Base-by-base conservation (phyloP, 2,797 vertebrate genomes). In the Scomberomorus guttatus region DNA sequence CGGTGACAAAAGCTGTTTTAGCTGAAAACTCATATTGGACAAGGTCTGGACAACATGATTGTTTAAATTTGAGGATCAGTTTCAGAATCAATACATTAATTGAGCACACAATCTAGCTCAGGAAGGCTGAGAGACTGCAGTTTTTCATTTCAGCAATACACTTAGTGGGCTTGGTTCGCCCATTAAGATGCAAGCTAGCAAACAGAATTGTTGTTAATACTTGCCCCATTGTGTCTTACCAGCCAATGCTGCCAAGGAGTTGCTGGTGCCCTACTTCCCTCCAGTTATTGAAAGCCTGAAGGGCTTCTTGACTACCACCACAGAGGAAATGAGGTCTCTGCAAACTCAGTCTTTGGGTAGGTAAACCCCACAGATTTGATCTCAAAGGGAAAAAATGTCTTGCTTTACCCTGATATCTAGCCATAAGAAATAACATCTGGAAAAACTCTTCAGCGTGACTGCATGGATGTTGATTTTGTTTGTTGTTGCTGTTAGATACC, bases 261-360 rank as follows among this genome's bases (percentile, higher is more conserved):
- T 96, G 65, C 81, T 97, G 73, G 93, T 96, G 63, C 96, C 97
- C 14, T 97, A 97, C 86, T 97, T 98, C 70, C 81, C 89, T 24
- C 93, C 96, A 13, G 84, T 98, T n/a, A 95, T 98, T 79, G 95
- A 96, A 50, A 96, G 94, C 60, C 90, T 98, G 60, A 96, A 95
- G 74, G 93, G 93, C 37, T 97, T 97, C 86, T 89, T 98, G 79
- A 90, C 95, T 0, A 84, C 95, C 55, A 95, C 93, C 46, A 91
- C 91, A 0, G 97, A 97, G 61, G 96, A 98, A 69, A 95, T 96
- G 88, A 95, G 96, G 73, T 80, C 95, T 34, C 91, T 98, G 72
- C 97, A 96, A 88, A 97, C 95, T 66, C 97, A 98, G 90, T 96
- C 97, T 17, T 85, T 98, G 8, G 97, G 97, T 98, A 83, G 9